Evolutionary conservation across 1,140 invertebrate species (phyloP).

Genomic region (Drosophila cardini): DNA sequence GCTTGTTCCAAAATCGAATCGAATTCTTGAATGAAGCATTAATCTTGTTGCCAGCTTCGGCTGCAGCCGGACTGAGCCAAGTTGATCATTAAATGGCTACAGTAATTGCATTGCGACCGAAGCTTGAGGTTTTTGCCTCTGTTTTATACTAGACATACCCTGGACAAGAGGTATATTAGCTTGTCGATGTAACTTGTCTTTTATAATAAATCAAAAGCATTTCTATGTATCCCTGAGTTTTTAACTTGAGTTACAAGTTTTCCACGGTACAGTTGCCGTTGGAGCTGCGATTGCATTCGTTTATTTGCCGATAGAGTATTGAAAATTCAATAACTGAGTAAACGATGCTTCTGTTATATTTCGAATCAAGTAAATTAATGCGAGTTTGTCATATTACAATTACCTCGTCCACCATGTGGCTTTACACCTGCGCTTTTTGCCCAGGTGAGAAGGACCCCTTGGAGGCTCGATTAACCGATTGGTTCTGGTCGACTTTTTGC

Average conservation of each 20-base stretch:
- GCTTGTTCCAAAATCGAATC: slow-evolving; percentile 73
- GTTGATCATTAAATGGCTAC: slow-evolving; percentile 74
- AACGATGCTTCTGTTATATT: slow-evolving; percentile 26
- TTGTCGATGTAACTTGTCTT: background rate
- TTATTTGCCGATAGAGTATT: slow-evolving; percentile 8
- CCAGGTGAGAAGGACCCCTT: slow-evolving; percentile 25
- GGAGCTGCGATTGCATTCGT: background rate
- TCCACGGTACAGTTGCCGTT: background rate
- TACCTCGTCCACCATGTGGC: slow-evolving; percentile 63
- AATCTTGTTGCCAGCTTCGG: slow-evolving; percentile 76
- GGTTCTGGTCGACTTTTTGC: slow-evolving; percentile 49
- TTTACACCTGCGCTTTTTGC: slow-evolving; percentile 67
- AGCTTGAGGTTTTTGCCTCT: slow-evolving; percentile 34
- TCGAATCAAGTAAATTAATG: slow-evolving; percentile 65
- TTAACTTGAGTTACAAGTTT: background rate
- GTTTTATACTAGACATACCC: slow-evolving; percentile 29
- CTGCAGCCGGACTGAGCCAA: slow-evolving; percentile 34
- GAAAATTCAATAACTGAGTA: background rate
- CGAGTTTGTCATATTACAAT: slow-evolving; percentile 77
- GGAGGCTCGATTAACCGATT: slow-evolving; percentile 30
- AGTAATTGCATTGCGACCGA: slow-evolving; percentile 68
- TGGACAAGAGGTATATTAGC: slow-evolving; percentile 22
- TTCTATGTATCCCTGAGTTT: background rate
- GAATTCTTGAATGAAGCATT: slow-evolving; percentile 83
- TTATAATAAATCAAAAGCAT: background rate